Conservation (phyloP, 1,140 invertebrate genomes). For the Sitophilus oryzae region DNA sequence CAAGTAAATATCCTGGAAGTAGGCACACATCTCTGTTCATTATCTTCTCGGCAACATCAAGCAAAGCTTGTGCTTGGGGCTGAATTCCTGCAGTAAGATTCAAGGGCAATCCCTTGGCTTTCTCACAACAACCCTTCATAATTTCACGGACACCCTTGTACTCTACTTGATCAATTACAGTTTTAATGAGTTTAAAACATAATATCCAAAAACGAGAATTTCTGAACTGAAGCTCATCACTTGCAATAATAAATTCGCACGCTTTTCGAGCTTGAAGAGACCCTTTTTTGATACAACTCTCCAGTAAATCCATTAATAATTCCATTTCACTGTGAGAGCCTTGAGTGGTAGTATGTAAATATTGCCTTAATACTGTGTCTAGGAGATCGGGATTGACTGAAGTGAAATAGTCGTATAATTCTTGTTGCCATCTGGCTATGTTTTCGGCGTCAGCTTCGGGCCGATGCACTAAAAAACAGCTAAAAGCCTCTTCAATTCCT, state of each 20-base stretch:
- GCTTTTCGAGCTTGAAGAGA: constrained; percentile 65
- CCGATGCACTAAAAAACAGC: constrained; percentile 73
- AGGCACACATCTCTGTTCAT: constrained; percentile 89
- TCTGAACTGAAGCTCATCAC: constrained; percentile 70
- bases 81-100: constrained; percentile 70
- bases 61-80: constrained; percentile 73
- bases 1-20: constrained; percentile 88
- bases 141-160: constrained; percentile 92
- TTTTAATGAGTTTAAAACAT: constrained; percentile 78
- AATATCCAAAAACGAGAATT: constrained; percentile 82
- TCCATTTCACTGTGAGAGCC: constrained; percentile 66
- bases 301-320: constrained; percentile 64
- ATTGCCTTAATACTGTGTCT: constrained; percentile 64
- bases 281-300: constrained; percentile 63
- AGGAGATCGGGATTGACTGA: constrained; percentile 59
- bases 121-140: constrained; percentile 86
- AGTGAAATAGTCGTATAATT: constrained; percentile 50
- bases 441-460: constrained; percentile 61
- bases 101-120: constrained; percentile 70
- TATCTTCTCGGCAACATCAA: constrained; percentile 78
- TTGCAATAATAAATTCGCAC: constrained; percentile 75
- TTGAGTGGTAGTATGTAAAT: constrained; percentile 60
- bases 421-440: constrained; percentile 58
- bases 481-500: constrained; percentile 79
- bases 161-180: constrained; percentile 83